A percentile compares a stretch with the other conserved stretches of the same genome.
phyloP scores from a whole-genome alignment of 2,888 invertebrate species.

The Nymphalis urticae region DNA sequence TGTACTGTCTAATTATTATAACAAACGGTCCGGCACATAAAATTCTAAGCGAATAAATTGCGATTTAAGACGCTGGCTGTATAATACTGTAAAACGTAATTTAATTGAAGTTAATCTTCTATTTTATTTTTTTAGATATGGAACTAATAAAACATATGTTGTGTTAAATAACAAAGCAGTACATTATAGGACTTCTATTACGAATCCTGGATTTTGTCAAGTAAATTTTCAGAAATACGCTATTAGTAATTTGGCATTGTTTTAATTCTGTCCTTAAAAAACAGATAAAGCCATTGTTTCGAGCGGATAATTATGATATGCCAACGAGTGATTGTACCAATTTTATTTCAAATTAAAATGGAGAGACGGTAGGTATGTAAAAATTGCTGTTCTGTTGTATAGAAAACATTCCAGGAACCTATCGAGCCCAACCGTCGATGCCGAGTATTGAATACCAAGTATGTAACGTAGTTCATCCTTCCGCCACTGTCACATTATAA shows the following conservation, averaged over 20 bases:
- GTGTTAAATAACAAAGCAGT: too few species aligned
- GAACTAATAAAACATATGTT: too few species aligned
- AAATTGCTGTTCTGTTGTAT: slow-evolving; percentile 30
- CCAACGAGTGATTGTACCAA: too few species aligned
- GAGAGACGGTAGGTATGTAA: slow-evolving; percentile 17
- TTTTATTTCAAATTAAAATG: background rate
- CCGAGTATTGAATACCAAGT: slow-evolving; percentile 64
- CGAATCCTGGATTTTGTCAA: too few species aligned
- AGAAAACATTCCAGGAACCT: slow-evolving; percentile 62
- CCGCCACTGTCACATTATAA: slow-evolving; percentile 27
- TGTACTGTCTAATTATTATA: slow-evolving; percentile 26
- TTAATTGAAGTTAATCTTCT: background rate
- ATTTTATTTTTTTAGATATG: too few species aligned
- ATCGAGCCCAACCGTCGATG: slow-evolving; percentile 43
- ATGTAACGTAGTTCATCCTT: slow-evolving; percentile 62
- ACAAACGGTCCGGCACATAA: slow-evolving; percentile 27
- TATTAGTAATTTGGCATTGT: too few species aligned
- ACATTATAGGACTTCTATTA: too few species aligned
- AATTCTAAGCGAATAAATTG: slow-evolving; percentile 14
- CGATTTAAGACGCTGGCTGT: background rate
- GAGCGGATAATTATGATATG: too few species aligned
- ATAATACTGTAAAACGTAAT: background rate
- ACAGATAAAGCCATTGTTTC: too few species aligned
- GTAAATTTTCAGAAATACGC: too few species aligned
- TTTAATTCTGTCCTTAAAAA: too few species aligned